Evolutionary conservation across 1,140 invertebrate genomes (phyloP).

Genomic region (Bactericera cockerelli): DNA sequence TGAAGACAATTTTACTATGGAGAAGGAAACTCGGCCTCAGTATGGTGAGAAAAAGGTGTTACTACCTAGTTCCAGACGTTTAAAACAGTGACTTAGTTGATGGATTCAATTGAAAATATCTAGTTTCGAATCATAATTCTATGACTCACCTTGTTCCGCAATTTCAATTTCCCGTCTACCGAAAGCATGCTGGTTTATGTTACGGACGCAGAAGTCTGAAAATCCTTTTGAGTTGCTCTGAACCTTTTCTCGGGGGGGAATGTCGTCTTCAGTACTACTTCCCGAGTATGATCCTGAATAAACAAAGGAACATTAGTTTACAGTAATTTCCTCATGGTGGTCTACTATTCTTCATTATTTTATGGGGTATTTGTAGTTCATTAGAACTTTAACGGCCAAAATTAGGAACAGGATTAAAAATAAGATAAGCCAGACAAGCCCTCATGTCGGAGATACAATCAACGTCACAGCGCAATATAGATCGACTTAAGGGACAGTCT

Average conservation of each 20-base stretch:
- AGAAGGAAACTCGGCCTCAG: too few species aligned
- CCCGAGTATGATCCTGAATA: constrained; percentile 73
- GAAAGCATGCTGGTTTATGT: constrained; percentile 81
- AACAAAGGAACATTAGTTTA: neutral
- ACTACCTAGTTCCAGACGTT: too few species aligned
- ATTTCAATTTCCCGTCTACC: constrained; percentile 94
- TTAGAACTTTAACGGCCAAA: neutral
- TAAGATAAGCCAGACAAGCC: too few species aligned
- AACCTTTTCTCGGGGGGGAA: constrained; percentile 71
- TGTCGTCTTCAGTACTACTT: constrained; percentile 67
- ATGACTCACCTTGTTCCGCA: constrained; percentile 81
- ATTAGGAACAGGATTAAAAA: too few species aligned
- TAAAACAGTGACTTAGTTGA: too few species aligned
- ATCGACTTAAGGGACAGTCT: too few species aligned
- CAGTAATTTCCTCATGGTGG: neutral
- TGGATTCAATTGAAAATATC: too few species aligned
- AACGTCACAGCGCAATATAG: neutral
- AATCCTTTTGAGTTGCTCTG: constrained; percentile 66
- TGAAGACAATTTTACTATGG: too few species aligned
- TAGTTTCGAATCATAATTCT: too few species aligned
- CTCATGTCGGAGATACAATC: neutral
- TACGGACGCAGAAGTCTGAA: constrained; percentile 79
- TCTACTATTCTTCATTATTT: neutral
- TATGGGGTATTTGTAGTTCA: neutral
- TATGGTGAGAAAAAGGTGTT: too few species aligned